Percentiles rank a stretch among this genome's conserved stretches.
phyloP scores from a whole-genome alignment of 2,113 vertebrate species.

The Ageneiosus marmoratus region DNA sequence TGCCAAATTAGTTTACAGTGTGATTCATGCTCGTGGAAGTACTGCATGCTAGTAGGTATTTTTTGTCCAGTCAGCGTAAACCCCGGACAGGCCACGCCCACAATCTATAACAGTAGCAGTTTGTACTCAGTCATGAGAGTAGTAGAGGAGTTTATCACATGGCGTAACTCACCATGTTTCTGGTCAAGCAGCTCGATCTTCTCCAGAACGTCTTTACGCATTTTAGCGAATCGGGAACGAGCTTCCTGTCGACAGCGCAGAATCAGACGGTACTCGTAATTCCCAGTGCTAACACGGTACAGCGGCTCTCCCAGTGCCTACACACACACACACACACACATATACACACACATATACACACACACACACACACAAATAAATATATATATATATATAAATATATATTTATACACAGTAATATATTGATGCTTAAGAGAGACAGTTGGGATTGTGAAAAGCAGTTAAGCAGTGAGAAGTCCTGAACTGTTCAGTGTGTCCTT shows the following conservation, averaged over 20 bases:
- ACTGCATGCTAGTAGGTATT: too few relatives aligned
- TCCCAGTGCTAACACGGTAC: constrained; percentile 94
- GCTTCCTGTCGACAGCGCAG: constrained; percentile 96
- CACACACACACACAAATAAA: too few relatives aligned
- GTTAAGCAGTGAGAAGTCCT: too few relatives aligned
- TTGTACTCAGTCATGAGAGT: background rate
- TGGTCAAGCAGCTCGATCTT: constrained; percentile 98
- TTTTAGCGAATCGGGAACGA: constrained; percentile 90
- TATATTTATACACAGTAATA: too few relatives aligned
- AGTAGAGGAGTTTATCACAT: background rate
- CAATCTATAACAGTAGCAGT: background rate
- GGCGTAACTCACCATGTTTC: constrained; percentile 85
- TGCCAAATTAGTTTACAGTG: too few relatives aligned
- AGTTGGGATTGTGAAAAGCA: too few relatives aligned
- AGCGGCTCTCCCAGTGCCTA: constrained; percentile 91
- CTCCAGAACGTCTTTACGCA: constrained; percentile 97
- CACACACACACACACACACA: constrained; percentile 29
- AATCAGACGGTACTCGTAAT: constrained; percentile 94
- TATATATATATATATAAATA: too few relatives aligned
- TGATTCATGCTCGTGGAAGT: too few relatives aligned
- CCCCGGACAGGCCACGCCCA: background rate
- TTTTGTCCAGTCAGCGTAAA: background rate
- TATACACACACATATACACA: background rate
- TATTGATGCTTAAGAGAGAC: too few relatives aligned
- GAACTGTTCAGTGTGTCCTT: too few relatives aligned